Conservation (phyloP, 2,797 vertebrate genomes). For the Siniperca obscura region DNA sequence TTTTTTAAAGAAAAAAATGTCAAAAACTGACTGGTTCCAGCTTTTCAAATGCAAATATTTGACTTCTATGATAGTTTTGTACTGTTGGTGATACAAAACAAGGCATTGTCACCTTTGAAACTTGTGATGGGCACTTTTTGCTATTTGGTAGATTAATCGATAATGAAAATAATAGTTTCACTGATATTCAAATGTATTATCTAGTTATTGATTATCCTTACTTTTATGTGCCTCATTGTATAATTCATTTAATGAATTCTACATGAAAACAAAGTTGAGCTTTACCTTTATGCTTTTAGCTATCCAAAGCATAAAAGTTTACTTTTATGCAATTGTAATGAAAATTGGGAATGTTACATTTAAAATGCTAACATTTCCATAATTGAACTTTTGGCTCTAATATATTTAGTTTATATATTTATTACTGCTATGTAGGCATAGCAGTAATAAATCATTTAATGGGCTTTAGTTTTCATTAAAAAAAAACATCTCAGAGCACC, state of each 20-base stretch:
- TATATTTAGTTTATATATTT: too few relatives aligned
- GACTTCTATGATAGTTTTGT: neutral
- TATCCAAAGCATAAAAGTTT: neutral
- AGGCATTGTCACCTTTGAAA: neutral
- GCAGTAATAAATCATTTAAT: neutral
- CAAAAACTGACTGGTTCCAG: neutral
- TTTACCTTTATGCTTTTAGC: neutral
- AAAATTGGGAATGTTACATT: neutral
- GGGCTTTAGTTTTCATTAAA: neutral
- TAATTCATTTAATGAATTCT: neutral
- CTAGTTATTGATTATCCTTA: neutral
- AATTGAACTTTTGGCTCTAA: neutral
- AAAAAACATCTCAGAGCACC: neutral
- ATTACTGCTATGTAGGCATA: too few relatives aligned
- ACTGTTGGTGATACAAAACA: neutral
- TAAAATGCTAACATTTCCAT: neutral
- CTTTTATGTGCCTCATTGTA: neutral
- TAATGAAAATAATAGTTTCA: neutral
- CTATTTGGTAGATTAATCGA: neutral
- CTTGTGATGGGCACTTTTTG: neutral
- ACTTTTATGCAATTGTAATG: neutral
- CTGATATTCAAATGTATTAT: neutral
- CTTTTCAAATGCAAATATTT: too few relatives aligned
- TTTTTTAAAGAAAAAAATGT: too few relatives aligned
- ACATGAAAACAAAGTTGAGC: neutral